These are phyloP conservation scores for Tyto alba DNA, from an alignment of 2,113 vertebrate genomes.

Conservation along the genomic window DNA sequence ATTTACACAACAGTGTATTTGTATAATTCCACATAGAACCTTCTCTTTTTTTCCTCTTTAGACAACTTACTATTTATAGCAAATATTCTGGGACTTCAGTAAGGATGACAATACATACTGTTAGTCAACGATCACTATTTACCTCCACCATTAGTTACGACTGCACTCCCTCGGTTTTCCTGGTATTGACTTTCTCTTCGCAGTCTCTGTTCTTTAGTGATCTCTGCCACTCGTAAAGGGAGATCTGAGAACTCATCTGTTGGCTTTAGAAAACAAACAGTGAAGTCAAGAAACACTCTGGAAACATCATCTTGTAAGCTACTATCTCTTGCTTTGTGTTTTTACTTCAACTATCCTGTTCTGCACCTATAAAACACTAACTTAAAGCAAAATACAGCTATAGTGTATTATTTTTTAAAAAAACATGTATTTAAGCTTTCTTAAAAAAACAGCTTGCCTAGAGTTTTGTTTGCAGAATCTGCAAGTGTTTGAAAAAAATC, in stretches of 20 bases:
- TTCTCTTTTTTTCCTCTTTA: background rate
- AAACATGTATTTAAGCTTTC: background rate
- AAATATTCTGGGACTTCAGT: background rate
- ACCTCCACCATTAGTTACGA: slow-evolving; percentile 88
- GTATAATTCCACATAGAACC: background rate
- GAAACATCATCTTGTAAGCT: background rate
- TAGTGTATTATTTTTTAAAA: background rate
- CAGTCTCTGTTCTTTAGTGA: slow-evolving; percentile 84
- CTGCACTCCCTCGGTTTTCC: slow-evolving; percentile 67
- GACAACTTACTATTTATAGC: background rate
- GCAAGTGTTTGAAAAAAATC: background rate
- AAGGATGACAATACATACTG: background rate
- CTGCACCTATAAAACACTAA: background rate
- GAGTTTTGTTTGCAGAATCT: background rate
- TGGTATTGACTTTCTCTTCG: slow-evolving; percentile 79
- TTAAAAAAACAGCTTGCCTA: background rate
- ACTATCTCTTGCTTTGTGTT: background rate
- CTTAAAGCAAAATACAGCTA: background rate
- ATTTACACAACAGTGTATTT: background rate
- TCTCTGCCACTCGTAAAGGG: slow-evolving; percentile 82
- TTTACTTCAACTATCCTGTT: background rate
- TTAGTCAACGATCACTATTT: slow-evolving; percentile 16
- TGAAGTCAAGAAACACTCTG: background rate
- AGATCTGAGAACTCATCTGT: slow-evolving; percentile 91
- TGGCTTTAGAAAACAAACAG: slow-evolving; percentile 74